Conservation (phyloP, 2,888 invertebrate genomes). For the Melieria omissa region DNA sequence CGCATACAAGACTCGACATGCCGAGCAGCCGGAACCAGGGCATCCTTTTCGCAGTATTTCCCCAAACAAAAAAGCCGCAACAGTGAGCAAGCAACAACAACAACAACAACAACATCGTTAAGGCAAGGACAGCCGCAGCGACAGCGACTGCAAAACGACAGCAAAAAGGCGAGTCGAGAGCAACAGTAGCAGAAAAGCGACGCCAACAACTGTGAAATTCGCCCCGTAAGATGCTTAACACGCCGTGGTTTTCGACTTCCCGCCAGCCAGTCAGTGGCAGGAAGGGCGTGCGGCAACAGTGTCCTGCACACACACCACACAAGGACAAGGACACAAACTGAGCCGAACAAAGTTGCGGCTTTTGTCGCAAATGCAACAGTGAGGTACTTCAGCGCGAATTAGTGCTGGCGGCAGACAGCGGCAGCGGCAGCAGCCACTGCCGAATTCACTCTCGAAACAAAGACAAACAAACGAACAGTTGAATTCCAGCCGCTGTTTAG, state of each 20-base stretch:
- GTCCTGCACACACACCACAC: background rate
- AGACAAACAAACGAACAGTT: background rate
- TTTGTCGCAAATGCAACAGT: background rate
- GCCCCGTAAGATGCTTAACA: background rate
- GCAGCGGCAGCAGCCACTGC: background rate
- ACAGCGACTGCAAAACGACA: too few relatives aligned
- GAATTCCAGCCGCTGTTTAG: too few relatives aligned
- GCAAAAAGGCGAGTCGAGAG: background rate
- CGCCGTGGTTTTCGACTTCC: background rate
- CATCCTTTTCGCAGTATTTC: too few relatives aligned
- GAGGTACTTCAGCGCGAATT: background rate
- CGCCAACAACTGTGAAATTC: background rate
- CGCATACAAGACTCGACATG: too few relatives aligned
- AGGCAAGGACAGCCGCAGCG: too few relatives aligned
- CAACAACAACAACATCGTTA: too few relatives aligned
- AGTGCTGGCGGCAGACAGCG: background rate
- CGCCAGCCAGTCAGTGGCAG: background rate
- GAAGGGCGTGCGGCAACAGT: background rate
- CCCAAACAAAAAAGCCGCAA: too few relatives aligned
- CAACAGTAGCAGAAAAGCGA: background rate
- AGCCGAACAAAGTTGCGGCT: conserved; percentile 1
- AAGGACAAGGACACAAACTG: background rate
- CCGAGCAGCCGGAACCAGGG: too few relatives aligned
- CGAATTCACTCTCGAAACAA: background rate
- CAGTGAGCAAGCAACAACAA: too few relatives aligned